These are phyloP conservation scores for Brachyhypopomus occidentalis DNA, from an alignment of 2,113 vertebrate species.

Conservation along the genomic window DNA sequence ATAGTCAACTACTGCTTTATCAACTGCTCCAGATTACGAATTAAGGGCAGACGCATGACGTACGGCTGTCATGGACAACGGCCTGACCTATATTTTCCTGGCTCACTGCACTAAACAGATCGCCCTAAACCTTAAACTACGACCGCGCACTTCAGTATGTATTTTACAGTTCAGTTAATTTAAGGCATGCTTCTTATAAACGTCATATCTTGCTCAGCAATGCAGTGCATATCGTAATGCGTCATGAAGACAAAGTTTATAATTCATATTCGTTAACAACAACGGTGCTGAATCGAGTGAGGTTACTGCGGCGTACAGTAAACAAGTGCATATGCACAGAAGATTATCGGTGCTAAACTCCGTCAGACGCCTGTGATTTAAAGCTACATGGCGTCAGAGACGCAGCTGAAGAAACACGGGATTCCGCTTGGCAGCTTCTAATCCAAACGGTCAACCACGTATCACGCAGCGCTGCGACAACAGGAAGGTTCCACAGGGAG, in stretches of 20 bases:
- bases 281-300: too few relatives aligned
- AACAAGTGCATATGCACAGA: not conserved
- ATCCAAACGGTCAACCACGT: conserved; percentile 40
- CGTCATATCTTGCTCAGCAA: not conserved
- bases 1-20: not conserved
- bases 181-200: too few relatives aligned
- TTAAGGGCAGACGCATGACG: conserved; percentile 39
- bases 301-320: not conserved
- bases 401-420: conserved; percentile 42
- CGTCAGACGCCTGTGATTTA: conserved; percentile 26
- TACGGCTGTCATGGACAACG: conserved; percentile 8
- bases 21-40: conserved; percentile 23
- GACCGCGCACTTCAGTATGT: too few relatives aligned
- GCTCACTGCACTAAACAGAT: conserved; percentile 17
- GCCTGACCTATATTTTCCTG: conserved; percentile 33
- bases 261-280: too few relatives aligned
- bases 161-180: not conserved
- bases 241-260: too few relatives aligned
- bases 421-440: conserved; percentile 11
- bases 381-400: conserved; percentile 24
- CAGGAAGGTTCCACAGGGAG: conserved; percentile 27
- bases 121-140: conserved; percentile 1
- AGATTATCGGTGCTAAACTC: not conserved
- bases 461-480: too few relatives aligned
- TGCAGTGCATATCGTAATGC: too few relatives aligned